Evolutionary conservation across 2,888 invertebrate species (phyloP).

Genomic region (Perizoma flavofasciatum): DNA sequence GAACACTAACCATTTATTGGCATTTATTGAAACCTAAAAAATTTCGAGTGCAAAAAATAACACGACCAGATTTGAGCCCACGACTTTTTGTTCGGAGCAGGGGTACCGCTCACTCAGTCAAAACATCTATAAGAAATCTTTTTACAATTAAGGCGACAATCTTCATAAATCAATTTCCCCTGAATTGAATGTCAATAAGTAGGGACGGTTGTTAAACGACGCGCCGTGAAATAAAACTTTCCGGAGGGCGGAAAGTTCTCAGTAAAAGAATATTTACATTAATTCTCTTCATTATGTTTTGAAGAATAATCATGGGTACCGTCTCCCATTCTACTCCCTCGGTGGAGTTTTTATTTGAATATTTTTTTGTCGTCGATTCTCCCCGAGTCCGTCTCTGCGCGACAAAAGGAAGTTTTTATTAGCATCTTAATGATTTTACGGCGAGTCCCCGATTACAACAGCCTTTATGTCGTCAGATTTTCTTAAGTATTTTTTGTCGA

Average conservation of each 20-base stretch:
- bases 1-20: too few relatives aligned
- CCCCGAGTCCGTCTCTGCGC: slow-evolving; percentile 76
- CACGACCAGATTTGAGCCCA: too few relatives aligned
- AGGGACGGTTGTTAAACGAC: slow-evolving; percentile 82
- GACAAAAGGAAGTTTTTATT: slow-evolving; percentile 85
- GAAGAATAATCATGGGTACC: slow-evolving; percentile 83
- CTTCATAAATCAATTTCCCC: slow-evolving; percentile 84
- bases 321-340: slow-evolving; percentile 76
- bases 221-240: slow-evolving; percentile 83
- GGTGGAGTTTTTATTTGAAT: slow-evolving; percentile 85
- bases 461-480: slow-evolving; percentile 85
- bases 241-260: slow-evolving; percentile 80
- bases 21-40: too few relatives aligned
- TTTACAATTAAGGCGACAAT: slow-evolving; percentile 81
- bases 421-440: slow-evolving; percentile 86
- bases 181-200: slow-evolving; percentile 84
- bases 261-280: slow-evolving; percentile 84
- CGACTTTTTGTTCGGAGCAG: too few relatives aligned
- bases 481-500: slow-evolving; percentile 83
- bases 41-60: too few relatives aligned
- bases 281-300: slow-evolving; percentile 85
- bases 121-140: slow-evolving; percentile 59
- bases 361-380: slow-evolving; percentile 63
- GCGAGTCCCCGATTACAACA: slow-evolving; percentile 83
- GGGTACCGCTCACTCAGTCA: too few relatives aligned